Evolutionary conservation across 2,113 vertebrate species (phyloP), one percentile per base, ranked within the genome.

Genomic region (Sinocyclocheilus maitianheensis): DNA sequence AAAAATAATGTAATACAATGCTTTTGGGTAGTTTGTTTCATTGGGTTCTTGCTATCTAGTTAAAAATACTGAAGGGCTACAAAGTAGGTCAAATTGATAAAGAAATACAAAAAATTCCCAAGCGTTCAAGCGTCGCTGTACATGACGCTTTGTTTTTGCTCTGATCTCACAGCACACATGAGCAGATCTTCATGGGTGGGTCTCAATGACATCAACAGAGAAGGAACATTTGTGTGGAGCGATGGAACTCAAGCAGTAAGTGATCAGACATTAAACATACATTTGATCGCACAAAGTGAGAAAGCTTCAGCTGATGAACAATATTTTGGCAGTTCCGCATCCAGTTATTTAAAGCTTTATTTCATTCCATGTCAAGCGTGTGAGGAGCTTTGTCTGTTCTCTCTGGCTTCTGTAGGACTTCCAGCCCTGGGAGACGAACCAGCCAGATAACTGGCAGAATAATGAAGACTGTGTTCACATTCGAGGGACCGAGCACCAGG

Each of bases 391-490:
- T 51, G 10, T 77, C 8, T 53, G 14, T 26, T 5, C n/a, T 34
- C 13, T 55, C 48, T 55, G 81, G 4, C 51, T 46, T 75, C 10
- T n/a, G 60, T 88, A 96, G 95, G 37, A 93, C 18, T 85, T 93
- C 3, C 84, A 94, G 1, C 90, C 81, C 0, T 96, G 95, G 95
- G 92, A 2, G 0, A 1, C 30, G 0, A 0, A 77, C 34, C 94
- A 95, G 86, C 95, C 95, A 0, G 94, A 96, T 86, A 92, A 96
- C 91, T 94, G 91, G 90, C 16, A 93, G 69, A 2, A 83, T 3
- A 87, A 94, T 0, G 94, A 96, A 88, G 94, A 96, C 91, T 96
- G 95, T 22, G 89, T 89, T 0, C 88, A 92, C 43, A 30, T 95
- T 22, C 87, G 78, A 2, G 94, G 93, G 22, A 78, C 84, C 5